A percentile compares a stretch with the other conserved stretches of the same genome.
Evolutionary conservation across 2,113 vertebrate genomes (phyloP).

Genomic region (Lamprologus speciosus): DNA sequence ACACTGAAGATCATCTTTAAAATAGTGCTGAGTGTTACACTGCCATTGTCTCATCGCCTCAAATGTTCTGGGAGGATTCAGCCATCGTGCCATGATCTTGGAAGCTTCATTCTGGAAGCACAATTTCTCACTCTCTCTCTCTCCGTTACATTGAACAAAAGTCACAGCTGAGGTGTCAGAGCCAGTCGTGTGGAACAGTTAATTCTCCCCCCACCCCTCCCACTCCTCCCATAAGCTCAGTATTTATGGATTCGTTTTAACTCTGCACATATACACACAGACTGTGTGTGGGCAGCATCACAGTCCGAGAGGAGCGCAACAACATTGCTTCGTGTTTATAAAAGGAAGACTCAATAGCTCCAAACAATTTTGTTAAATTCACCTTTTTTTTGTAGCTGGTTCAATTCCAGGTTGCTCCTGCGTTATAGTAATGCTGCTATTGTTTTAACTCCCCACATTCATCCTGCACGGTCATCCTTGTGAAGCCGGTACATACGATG

Average conservation of each 20-base stretch:
- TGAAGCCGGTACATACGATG: background rate
- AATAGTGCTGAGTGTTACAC: constrained; percentile 51
- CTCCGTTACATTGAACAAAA: background rate
- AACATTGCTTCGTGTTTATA: background rate
- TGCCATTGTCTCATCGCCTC: constrained; percentile 36
- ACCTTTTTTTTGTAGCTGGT: constrained; percentile 5
- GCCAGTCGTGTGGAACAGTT: constrained; percentile 1
- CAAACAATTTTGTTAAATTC: background rate
- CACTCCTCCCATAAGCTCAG: background rate
- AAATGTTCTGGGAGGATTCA: constrained; percentile 17
- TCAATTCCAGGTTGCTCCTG: background rate
- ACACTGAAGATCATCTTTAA: constrained; percentile 31
- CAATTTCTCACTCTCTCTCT: background rate
- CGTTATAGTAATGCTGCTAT: background rate
- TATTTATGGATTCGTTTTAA: constrained; percentile 14
- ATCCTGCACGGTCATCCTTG: background rate
- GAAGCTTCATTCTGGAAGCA: background rate
- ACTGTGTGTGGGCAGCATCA: constrained; percentile 19
- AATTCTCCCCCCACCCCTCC: background rate
- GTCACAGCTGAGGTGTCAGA: constrained; percentile 23
- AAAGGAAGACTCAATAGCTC: background rate
- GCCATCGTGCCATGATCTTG: constrained; percentile 4
- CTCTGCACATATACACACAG: background rate
- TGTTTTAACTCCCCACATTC: background rate
- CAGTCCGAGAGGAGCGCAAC: background rate